Evolutionary conservation across 2,797 vertebrate genomes (phyloP), one percentile per base, ranked within the genome.

Genomic region (Sebastes minor): DNA sequence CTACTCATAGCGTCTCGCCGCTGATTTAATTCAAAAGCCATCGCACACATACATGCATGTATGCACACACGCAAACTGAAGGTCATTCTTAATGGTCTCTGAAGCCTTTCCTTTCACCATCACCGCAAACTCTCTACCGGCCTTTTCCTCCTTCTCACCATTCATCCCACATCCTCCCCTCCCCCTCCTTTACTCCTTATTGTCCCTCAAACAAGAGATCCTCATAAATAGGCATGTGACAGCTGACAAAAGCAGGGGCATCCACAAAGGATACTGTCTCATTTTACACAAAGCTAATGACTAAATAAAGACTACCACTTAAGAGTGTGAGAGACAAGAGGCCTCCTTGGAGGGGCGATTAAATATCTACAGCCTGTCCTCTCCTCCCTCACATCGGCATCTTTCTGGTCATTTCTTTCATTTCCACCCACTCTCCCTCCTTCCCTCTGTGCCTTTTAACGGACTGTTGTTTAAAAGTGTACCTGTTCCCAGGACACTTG

Each of bases 161-260:
- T 91, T 93, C 83, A 88, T 80, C 55, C 46, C 81, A 63, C 59
- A n/a, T 9, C 14, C 32, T 56, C 38, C 76, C 38, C 38, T 28
- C 46, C 76, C 46, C 53, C 66, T 73, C 71, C 35, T 80, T 81
- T 55, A 65, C 56, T 75, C 28, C 76, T 72, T 87, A 87, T 90
- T 92, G 88, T 93, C 82, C 88, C 82, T 80, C 80, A 85, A 89
- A 93, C 85, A 91, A 92, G 88, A 84, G 79, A 66, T 86, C 88
- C 91, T 93, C 92, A 92, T 93, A 93, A 94, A 94, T 89, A 93
- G 87, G 88, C 92, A 91, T 90, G 91, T 86, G 88, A 88, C 86
- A 86, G 85, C 87, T 82, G 87, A 92, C 91, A 94, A 92, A 93
- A 90, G 83, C 63, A 53, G 79, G 75, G 88, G 55, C 75, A 85